Conservation (phyloP, 2,888 invertebrate species). For the Phasia obesa region DNA sequence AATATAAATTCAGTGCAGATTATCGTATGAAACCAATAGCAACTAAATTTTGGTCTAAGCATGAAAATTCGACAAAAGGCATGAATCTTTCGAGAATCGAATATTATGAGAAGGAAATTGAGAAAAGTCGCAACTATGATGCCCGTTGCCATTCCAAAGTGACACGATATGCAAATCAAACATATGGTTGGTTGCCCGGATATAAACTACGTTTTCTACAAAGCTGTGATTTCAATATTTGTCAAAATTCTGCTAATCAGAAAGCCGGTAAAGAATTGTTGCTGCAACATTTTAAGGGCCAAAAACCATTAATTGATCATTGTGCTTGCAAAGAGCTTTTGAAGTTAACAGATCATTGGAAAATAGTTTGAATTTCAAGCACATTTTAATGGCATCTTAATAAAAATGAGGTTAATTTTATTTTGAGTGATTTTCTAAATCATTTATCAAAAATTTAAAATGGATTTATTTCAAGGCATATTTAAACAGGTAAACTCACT, state of each 20-base stretch:
- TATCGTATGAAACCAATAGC: constrained; percentile 44
- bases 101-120: constrained; percentile 55
- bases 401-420: too few relatives aligned
- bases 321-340: constrained; percentile 10
- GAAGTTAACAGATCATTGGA: neutral
- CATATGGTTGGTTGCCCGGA: constrained; percentile 68
- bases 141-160: constrained; percentile 57
- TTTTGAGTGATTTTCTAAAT: too few relatives aligned
- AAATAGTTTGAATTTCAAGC: constrained; percentile 15
- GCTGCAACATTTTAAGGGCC: constrained; percentile 18
- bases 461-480: too few relatives aligned
- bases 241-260: neutral
- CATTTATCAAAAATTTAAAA: too few relatives aligned
- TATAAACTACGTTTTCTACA: constrained; percentile 59
- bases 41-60: constrained; percentile 63
- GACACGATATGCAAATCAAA: constrained; percentile 64
- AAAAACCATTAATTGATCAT: neutral
- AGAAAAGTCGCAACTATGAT: constrained; percentile 48
- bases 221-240: constrained; percentile 42
- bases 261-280: constrained; percentile 36
- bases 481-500: too few relatives aligned
- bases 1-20: constrained; percentile 50
- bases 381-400: too few relatives aligned
- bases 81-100: constrained; percentile 15
- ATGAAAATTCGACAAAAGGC: constrained; percentile 9